A percentile compares a stretch with the other conserved stretches of the same genome.
These are phyloP conservation scores for Orussus abietinus DNA, from an alignment of 1,140 invertebrate genomes.

Conservation along the genomic window DNA sequence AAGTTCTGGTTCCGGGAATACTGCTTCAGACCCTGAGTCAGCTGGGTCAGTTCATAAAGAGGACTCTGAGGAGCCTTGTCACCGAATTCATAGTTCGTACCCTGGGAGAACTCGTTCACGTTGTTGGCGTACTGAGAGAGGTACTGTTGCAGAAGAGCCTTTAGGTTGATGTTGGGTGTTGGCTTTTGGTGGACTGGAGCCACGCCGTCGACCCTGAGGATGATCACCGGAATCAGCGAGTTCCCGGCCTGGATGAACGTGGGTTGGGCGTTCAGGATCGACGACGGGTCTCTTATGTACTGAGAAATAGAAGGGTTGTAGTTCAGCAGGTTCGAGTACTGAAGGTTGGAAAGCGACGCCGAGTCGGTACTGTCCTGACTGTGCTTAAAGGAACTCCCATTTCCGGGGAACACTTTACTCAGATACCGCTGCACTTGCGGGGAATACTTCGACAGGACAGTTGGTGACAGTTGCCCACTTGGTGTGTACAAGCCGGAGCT, in stretches of 20 bases:
- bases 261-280: conserved; percentile 47
- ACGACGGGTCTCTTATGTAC: conserved; percentile 47
- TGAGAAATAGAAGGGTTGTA: conserved; percentile 51
- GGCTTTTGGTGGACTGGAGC: conserved; percentile 34
- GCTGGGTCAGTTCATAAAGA: conserved; percentile 32
- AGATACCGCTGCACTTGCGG: conserved; percentile 28
- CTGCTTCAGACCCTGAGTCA: conserved; percentile 34
- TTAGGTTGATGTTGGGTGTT: conserved; percentile 42
- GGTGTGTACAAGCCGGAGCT: conserved; percentile 16
- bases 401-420: conserved; percentile 24
- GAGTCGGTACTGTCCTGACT: too few relatives aligned
- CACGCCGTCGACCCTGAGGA: conserved; percentile 44
- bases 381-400: too few relatives aligned
- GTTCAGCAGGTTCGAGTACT: conserved; percentile 40
- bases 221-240: conserved; percentile 49
- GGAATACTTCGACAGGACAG: conserved; percentile 23
- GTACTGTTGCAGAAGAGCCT: conserved; percentile 46
- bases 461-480: conserved; percentile 18
- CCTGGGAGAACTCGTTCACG: conserved; percentile 29
- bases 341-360: conserved; percentile 24
- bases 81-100: conserved; percentile 31
- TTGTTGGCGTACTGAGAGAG: conserved; percentile 41
- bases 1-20: conserved; percentile 18
- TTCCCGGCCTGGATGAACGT: conserved; percentile 49
- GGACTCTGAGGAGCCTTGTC: conserved; percentile 20